phyloP scores from a whole-genome alignment of 2,888 invertebrate genomes.

The Amitus sp. region DNA sequence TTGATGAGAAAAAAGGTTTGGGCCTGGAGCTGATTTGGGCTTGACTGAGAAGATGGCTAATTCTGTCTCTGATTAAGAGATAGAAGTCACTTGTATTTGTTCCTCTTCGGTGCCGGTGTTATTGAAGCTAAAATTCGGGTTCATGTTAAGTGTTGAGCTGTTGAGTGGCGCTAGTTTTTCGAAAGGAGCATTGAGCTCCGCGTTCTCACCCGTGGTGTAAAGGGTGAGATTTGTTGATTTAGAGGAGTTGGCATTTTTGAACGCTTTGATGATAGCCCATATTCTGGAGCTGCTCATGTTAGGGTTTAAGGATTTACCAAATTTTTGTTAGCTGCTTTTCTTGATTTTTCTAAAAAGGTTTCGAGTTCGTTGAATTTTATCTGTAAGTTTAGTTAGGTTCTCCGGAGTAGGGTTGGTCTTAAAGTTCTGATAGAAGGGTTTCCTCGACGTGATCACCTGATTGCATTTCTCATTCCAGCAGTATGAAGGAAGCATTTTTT shows the following conservation, averaged over 20 bases:
- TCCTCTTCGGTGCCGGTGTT: neutral
- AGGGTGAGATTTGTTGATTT: neutral
- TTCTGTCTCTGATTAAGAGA: no score
- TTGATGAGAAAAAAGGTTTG: neutral
- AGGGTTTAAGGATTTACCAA: neutral
- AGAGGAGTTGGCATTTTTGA: neutral
- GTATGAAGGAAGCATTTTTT: no score
- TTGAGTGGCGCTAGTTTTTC: neutral
- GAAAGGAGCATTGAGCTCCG: neutral
- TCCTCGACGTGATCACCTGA: no score
- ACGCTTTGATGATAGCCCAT: neutral
- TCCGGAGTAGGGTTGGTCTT: neutral
- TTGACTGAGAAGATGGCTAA: no score
- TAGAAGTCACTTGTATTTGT: neutral
- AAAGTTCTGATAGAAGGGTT: neutral
- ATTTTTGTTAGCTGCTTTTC: neutral
- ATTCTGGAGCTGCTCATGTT: neutral
- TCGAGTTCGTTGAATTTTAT: neutral
- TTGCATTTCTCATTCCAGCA: no score
- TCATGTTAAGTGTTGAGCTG: neutral
- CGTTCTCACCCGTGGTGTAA: neutral
- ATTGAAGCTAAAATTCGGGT: neutral
- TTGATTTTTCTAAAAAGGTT: neutral
- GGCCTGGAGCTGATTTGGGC: neutral
- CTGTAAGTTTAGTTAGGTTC: neutral